Evolutionary conservation across 2,113 vertebrate genomes (phyloP).

Genomic region (Steatornis caripensis): DNA sequence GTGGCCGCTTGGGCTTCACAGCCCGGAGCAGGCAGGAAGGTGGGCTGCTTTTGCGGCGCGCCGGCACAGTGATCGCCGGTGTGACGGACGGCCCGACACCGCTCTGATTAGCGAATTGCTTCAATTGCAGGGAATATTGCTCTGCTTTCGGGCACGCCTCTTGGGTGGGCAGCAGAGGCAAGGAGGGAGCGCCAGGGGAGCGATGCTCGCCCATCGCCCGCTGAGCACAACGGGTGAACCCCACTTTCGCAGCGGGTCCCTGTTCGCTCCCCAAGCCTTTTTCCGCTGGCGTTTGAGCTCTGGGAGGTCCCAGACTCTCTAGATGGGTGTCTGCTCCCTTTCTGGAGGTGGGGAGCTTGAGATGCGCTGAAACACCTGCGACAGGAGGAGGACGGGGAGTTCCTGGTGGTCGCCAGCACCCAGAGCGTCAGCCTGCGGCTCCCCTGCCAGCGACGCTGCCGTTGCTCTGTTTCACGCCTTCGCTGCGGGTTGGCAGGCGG

Average conservation of each 20-base stretch:
- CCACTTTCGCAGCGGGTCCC: fast-evolving
- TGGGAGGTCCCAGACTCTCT: background rate
- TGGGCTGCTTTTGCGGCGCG: background rate
- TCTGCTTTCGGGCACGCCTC: background rate
- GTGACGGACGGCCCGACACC: background rate
- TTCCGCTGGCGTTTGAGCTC: fast-evolving
- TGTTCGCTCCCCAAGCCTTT: background rate
- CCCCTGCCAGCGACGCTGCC: too few species aligned
- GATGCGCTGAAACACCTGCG: background rate
- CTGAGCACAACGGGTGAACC: background rate
- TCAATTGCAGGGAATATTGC: background rate
- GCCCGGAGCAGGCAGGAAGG: background rate
- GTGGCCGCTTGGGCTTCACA: background rate
- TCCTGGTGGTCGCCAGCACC: background rate
- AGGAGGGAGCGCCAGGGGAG: background rate
- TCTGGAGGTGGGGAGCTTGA: background rate
- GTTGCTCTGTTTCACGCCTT: too few species aligned
- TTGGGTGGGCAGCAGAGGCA: fast-evolving
- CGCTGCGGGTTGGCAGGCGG: background rate
- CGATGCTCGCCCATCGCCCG: fast-evolving
- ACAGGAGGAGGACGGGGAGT: background rate
- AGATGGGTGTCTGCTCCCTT: fast-evolving
- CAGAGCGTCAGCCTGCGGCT: background rate
- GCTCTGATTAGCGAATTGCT: background rate
- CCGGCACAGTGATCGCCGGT: fast-evolving